These are phyloP conservation scores for Narcine bancroftii DNA, from an alignment of 2,113 vertebrate species.

Conservation along the genomic window DNA sequence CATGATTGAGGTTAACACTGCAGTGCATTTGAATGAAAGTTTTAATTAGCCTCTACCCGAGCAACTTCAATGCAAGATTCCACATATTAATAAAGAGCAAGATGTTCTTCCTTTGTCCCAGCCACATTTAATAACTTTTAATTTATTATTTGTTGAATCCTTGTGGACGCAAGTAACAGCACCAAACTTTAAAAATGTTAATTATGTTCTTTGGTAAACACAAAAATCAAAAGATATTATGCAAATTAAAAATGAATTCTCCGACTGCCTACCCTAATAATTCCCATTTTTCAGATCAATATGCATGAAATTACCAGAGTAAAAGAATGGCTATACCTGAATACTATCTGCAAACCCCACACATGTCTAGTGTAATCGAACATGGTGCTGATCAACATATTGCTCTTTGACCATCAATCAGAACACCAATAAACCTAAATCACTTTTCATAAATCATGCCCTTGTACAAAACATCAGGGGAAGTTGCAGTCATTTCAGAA, in stretches of 20 bases:
- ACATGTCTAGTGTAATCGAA: too few species aligned
- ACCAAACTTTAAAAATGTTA: neutral
- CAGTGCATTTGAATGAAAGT: neutral
- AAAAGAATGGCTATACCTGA: too few species aligned
- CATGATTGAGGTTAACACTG: neutral
- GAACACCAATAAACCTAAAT: neutral
- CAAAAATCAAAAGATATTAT: neutral
- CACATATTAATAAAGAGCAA: neutral
- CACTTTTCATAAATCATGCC: neutral
- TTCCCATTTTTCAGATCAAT: too few species aligned
- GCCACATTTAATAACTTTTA: neutral
- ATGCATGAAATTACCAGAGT: too few species aligned
- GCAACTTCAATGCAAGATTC: neutral
- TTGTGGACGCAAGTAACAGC: neutral
- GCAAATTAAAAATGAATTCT: neutral
- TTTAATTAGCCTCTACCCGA: neutral
- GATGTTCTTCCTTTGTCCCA: neutral
- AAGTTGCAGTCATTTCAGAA: neutral
- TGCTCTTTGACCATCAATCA: neutral
- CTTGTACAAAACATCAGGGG: neutral
- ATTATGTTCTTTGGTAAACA: neutral
- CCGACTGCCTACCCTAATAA: too few species aligned
- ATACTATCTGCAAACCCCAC: too few species aligned
- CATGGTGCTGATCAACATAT: too few species aligned
- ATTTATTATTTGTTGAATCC: neutral